These are phyloP conservation scores for Aradophagus sp. DNA, from an alignment of 1,140 invertebrate species.

Conservation along the genomic window DNA sequence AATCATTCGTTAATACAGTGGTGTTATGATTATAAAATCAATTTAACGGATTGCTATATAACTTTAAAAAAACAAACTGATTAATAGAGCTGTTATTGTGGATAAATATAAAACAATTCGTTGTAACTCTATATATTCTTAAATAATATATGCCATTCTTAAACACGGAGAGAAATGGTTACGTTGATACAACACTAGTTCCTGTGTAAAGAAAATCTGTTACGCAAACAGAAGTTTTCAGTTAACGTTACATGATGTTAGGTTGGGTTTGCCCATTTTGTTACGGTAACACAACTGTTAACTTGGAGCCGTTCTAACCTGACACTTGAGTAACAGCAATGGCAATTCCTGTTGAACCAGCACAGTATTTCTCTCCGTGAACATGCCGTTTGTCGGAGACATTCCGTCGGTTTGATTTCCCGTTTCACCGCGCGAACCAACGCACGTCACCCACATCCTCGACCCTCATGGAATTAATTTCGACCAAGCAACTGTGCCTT, in stretches of 20 bases:
- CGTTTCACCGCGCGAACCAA: conserved; percentile 13
- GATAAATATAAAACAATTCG: conserved; percentile 39
- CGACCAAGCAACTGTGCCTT: conserved; percentile 53
- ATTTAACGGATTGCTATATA: conserved; percentile 27
- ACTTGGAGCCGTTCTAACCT: no score
- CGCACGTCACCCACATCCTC: conserved; percentile 14
- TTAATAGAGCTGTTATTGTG: conserved; percentile 37
- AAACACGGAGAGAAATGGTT: no score
- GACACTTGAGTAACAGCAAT: no score
- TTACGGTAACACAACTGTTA: no score
- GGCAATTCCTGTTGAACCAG: no score
- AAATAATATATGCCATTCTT: conserved; percentile 27
- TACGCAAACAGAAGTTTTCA: no score
- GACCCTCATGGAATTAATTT: conserved; percentile 29
- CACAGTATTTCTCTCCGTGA: no score
- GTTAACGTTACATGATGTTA: no score
- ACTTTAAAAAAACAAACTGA: conserved; percentile 14
- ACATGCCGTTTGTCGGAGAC: conserved; percentile 11
- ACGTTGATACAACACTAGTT: no score
- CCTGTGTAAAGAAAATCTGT: no score
- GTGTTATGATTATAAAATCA: conserved; percentile 44
- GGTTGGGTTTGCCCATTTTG: no score
- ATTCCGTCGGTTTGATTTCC: no score
- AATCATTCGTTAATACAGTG: conserved; percentile 35
- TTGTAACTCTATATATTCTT: conserved; percentile 34